Conservation (phyloP, 2,113 vertebrate genomes). For the Dasyurus viverrinus region DNA sequence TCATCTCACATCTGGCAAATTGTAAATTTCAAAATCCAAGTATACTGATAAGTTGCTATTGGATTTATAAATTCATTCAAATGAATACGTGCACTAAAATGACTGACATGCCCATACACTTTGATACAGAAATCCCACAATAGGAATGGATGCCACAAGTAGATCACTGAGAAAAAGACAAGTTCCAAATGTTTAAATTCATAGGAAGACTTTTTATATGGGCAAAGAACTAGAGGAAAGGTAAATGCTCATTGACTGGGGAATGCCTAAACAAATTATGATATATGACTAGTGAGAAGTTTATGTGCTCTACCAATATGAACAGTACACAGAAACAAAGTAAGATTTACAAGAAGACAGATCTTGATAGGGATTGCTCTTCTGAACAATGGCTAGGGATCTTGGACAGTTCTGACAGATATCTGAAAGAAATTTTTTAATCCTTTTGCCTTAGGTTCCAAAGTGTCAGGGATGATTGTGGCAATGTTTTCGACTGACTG, state of each 20-base stretch:
- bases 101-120: not conserved
- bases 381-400: not conserved
- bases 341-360: not conserved
- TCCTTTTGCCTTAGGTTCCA: not conserved
- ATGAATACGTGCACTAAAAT: not conserved
- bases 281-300: not conserved
- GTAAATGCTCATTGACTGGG: not conserved
- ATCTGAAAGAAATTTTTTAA: no score
- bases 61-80: not conserved
- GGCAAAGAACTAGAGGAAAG: not conserved
- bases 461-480: not conserved
- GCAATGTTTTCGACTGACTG: not conserved
- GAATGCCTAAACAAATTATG: not conserved
- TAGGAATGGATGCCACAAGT: not conserved
- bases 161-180: not conserved
- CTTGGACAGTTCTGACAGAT: not conserved
- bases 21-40: not conserved
- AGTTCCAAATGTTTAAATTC: not conserved
- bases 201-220: not conserved
- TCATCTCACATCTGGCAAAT: not conserved
- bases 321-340: not conserved
- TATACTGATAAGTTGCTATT: not conserved
- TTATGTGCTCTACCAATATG: not conserved
- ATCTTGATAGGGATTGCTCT: not conserved
- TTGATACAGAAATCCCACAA: not conserved